phyloP scores from a whole-genome alignment of 1,140 invertebrate species.

The Limonius californicus region DNA sequence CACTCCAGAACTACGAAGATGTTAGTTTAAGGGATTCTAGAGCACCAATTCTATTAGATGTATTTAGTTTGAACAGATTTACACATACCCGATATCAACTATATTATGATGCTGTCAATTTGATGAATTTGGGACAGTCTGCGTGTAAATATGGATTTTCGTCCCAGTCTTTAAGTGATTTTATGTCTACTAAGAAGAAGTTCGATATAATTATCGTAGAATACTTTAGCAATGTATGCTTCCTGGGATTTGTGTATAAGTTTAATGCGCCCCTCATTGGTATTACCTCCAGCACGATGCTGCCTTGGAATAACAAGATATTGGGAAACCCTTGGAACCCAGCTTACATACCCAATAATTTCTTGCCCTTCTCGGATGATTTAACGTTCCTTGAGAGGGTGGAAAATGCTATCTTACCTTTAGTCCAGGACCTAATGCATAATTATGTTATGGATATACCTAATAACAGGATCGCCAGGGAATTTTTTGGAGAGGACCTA shows the following conservation, averaged over 20 bases:
- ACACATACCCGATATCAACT: background rate
- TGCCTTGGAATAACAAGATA: slow-evolving; percentile 53
- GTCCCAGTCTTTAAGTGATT: slow-evolving; percentile 21
- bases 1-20: slow-evolving; percentile 46
- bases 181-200: slow-evolving; percentile 26
- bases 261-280: slow-evolving; percentile 34
- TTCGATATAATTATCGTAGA: slow-evolving; percentile 39
- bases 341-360: slow-evolving; percentile 54
- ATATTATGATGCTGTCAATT: background rate
- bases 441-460: background rate
- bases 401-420: slow-evolving; percentile 41
- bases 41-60: background rate
- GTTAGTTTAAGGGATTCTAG: slow-evolving; percentile 33
- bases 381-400: slow-evolving; percentile 52
- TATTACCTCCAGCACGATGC: slow-evolving; percentile 30
- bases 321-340: slow-evolving; percentile 57
- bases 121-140: slow-evolving; percentile 15
- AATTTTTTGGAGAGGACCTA: slow-evolving; percentile 51
- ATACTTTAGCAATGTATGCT: slow-evolving; percentile 39
- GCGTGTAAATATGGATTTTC: slow-evolving; percentile 29
- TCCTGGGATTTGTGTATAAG: slow-evolving; percentile 32
- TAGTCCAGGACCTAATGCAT: slow-evolving; percentile 28
- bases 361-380: slow-evolving; percentile 52
- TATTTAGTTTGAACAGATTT: background rate
- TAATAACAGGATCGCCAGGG: slow-evolving; percentile 23